phyloP scores from a whole-genome alignment of 30 jellyfish, hydroid and myxozoan species.

The Hydractinia echinata region DNA sequence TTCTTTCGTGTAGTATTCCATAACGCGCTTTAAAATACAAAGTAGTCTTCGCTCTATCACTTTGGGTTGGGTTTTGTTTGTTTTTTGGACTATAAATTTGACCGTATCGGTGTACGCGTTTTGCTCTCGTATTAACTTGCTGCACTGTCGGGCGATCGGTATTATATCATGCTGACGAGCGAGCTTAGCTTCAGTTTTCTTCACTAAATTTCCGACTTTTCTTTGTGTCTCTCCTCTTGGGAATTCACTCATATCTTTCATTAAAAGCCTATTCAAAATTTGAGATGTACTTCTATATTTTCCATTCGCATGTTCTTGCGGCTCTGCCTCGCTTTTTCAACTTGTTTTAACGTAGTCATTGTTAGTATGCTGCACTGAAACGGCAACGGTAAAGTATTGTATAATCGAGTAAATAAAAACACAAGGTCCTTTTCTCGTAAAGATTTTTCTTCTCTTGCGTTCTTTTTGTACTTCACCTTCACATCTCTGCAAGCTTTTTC shows the following conservation, averaged over 20 bases:
- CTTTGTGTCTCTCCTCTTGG: neutral
- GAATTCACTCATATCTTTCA: neutral
- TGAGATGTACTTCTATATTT: neutral
- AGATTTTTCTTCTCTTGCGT: no score
- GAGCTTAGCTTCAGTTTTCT: neutral
- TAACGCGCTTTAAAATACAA: neutral
- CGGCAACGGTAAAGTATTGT: conserved; percentile 7
- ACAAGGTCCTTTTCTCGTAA: no score
- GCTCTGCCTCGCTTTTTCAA: neutral
- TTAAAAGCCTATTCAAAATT: neutral
- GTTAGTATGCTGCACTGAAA: conserved; percentile 3
- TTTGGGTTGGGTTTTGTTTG: neutral
- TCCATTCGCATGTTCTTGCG: neutral
- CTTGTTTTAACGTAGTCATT: conserved; percentile 5
- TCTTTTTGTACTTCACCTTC: no score
- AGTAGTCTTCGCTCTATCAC: neutral
- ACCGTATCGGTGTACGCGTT: neutral
- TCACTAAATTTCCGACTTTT: neutral
- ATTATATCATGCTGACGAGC: neutral
- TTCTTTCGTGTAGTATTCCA: neutral
- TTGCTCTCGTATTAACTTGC: conserved; percentile 3
- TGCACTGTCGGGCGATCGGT: neutral
- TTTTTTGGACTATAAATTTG: neutral
- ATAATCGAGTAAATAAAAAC: conserved; percentile 4
- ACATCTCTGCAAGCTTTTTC: no score